Base-by-base conservation (phyloP, 2,888 invertebrate genomes). In the Oxystoma pomonae region DNA sequence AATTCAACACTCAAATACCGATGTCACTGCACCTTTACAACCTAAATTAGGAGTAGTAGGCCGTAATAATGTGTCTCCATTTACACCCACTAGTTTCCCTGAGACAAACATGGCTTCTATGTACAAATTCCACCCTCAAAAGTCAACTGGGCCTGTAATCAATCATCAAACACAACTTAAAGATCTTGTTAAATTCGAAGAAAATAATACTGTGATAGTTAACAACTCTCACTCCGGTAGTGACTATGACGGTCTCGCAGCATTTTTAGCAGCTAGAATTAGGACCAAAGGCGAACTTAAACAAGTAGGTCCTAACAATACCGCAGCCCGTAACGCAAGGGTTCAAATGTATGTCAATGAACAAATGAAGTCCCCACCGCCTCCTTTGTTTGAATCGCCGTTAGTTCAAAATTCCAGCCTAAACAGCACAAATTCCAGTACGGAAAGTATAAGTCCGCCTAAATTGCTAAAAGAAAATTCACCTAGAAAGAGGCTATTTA, bases 231-330 rank as follows among this genome's bases (percentile, higher is more conserved):
- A 68, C 60, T 62, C 74, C 1, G 74, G 74, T 65, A 71, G 73
- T n/a, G 81, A 82, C 69, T 74, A 80, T 51, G 84, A 85, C 73
- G 84, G 84, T 20, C 74, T 89, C 56, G 88, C 89, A 51, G 85
- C 84, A n/a, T 81, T 85, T 63, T 76, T 86, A 60, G 85, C 87
- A 1, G 86, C 87, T 2, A 87, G 91, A 12, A 93, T 94, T 73
- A 84, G 93, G 69, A 94, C 94, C 1, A 94, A 94, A 81, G 94
- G 91, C 1, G 94, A 94, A 80, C 81, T 93, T 52, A 94, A 94
- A 79, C 81, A 81, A 70, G 77, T 78, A 1, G 73, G 73, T 20
- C 70, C 65, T 50, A 60, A 58, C 50, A 65, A 67, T 50, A 67
- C 60, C 19, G 67, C 70, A 19, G 57, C 62, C 18, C 64, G 65